Conservation (phyloP, 2,113 vertebrate genomes). For the Dunckerocampus dactyliophorus region DNA sequence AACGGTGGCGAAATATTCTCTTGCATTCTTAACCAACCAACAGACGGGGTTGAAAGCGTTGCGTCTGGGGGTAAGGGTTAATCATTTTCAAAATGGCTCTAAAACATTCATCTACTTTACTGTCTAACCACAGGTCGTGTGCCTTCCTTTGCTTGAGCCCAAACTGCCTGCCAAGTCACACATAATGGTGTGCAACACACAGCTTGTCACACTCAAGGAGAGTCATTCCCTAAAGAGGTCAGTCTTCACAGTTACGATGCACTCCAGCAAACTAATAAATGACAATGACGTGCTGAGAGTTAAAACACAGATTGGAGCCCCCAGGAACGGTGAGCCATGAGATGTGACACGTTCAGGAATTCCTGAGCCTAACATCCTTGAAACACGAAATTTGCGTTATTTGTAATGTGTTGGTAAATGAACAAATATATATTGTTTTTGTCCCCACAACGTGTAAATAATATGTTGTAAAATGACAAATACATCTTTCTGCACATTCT, state of each 20-base stretch:
- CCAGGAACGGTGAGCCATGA: neutral
- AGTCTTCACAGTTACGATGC: neutral
- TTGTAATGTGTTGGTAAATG: neutral
- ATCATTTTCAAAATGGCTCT: too few relatives aligned
- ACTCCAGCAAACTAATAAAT: constrained; percentile 13
- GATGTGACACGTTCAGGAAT: too few relatives aligned
- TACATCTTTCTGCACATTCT: neutral
- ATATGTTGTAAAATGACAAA: neutral
- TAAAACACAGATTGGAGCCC: constrained; percentile 7
- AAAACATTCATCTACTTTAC: neutral
- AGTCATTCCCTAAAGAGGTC: constrained; percentile 20
- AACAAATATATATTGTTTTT: neutral
- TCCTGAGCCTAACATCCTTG: neutral
- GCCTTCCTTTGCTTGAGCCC: neutral
- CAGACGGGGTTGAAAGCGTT: too few relatives aligned
- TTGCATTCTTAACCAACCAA: too few relatives aligned
- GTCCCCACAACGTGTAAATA: neutral
- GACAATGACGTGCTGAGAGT: constrained; percentile 17
- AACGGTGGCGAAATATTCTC: too few relatives aligned
- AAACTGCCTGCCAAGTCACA: neutral
- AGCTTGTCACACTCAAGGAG: constrained; percentile 19
- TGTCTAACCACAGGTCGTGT: neutral
- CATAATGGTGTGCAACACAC: neutral
- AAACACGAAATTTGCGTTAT: neutral
- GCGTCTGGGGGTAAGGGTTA: too few relatives aligned